Conservation (phyloP, 2,113 vertebrate genomes). For the Atrichornis clamosus region DNA sequence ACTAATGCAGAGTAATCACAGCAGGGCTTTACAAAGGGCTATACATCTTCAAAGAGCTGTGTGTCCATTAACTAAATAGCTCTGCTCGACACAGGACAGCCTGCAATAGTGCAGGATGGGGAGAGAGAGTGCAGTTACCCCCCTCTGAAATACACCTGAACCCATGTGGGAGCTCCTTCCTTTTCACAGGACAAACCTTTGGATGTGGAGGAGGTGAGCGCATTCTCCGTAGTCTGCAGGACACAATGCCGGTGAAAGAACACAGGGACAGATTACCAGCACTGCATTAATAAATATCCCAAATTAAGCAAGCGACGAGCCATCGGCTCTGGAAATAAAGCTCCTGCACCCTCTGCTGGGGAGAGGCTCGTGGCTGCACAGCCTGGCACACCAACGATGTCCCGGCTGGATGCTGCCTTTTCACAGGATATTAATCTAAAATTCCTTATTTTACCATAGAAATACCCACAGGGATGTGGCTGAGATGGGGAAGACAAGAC, state of each 20-base stretch:
- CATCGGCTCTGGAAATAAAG: neutral
- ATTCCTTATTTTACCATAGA: neutral
- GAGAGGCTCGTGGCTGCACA: neutral
- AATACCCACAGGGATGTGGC: neutral
- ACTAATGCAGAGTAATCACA: neutral
- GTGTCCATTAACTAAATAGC: conserved; percentile 5
- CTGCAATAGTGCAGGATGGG: neutral
- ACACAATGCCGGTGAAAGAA: neutral
- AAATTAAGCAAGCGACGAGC: neutral
- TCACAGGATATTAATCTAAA: neutral
- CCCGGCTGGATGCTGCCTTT: neutral
- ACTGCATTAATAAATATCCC: neutral
- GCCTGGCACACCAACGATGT: rapidly evolving
- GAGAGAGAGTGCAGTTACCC: rapidly evolving
- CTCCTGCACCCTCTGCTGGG: conserved; percentile 59
- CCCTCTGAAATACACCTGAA: neutral
- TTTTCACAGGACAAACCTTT: neutral
- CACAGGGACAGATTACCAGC: neutral
- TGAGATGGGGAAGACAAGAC: neutral
- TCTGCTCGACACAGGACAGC: neutral
- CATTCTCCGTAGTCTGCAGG: neutral
- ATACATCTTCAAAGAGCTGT: neutral
- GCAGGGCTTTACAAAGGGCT: neutral
- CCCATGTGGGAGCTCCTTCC: rapidly evolving
- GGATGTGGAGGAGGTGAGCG: neutral